These are phyloP conservation scores for Bagarius yarrelli DNA, from an alignment of 2,113 vertebrate species.

Conservation along the genomic window DNA sequence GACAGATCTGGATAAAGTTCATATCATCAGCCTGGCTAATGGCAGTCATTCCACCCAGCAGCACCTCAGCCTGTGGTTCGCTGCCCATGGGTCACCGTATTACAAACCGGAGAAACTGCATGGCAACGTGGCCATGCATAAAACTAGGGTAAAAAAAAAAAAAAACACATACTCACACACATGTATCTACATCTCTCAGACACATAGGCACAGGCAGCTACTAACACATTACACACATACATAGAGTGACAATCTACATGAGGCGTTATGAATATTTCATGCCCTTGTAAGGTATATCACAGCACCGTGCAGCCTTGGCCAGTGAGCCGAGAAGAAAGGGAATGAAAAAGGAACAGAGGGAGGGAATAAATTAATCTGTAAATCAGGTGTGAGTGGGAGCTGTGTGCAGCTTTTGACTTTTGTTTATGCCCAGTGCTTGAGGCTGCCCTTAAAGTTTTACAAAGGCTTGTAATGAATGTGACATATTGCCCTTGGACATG, in stretches of 20 bases:
- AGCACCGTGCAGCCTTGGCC: conserved; percentile 44
- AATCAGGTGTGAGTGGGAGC: conserved; percentile 42
- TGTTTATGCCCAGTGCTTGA: conserved; percentile 44
- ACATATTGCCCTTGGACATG: conserved; percentile 30
- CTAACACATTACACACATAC: conserved; percentile 12
- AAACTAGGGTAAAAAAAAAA: conserved; percentile 67
- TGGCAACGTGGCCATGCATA: conserved; percentile 76
- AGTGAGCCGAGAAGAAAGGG: not conserved
- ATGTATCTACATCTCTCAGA: conserved; percentile 14
- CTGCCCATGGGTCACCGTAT: conserved; percentile 74
- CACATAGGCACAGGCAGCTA: conserved; percentile 13
- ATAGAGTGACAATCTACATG: conserved; percentile 9
- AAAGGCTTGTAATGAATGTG: conserved; percentile 34
- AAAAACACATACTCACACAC: conserved; percentile 20
- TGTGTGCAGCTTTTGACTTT: conserved; percentile 30
- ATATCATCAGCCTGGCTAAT: conserved; percentile 79
- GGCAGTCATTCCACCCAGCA: conserved; percentile 51
- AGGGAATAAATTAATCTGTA: conserved; percentile 42
- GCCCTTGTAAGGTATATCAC: conserved; percentile 53
- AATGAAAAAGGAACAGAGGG: not conserved
- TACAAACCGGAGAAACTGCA: conserved; percentile 81
- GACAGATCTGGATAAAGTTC: conserved; percentile 67
- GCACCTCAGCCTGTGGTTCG: conserved; percentile 77
- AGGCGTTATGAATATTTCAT: conserved; percentile 57
- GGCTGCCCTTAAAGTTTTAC: conserved; percentile 44